Conservation (phyloP, 2,888 invertebrate genomes). For the Aquatica leii region DNA sequence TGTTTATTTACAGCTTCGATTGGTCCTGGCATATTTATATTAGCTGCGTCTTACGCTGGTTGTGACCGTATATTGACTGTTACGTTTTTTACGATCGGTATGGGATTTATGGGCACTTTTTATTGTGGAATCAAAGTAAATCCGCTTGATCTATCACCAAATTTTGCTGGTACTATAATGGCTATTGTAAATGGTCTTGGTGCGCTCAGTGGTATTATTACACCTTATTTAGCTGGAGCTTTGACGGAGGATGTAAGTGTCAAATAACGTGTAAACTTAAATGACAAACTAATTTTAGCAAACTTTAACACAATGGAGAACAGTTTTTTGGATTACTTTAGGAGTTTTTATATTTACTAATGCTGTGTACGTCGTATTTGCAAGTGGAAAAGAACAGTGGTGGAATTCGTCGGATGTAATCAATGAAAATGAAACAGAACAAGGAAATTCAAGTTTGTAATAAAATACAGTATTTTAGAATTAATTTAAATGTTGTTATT, state of each 20-base stretch:
- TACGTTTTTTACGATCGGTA: constrained; percentile 65
- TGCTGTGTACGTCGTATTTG: constrained; percentile 72
- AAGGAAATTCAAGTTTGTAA: no score
- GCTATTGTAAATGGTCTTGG: constrained; percentile 71
- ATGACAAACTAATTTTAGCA: constrained; percentile 62
- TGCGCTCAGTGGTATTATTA: constrained; percentile 68
- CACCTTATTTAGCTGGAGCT: constrained; percentile 68
- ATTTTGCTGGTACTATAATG: constrained; percentile 71
- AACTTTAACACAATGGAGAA: constrained; percentile 73
- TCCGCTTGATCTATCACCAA: constrained; percentile 70
- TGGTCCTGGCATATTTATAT: constrained; percentile 69
- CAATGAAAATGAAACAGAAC: no score
- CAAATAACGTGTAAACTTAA: no score
- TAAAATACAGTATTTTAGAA: no score
- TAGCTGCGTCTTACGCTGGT: constrained; percentile 70
- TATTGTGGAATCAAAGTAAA: constrained; percentile 75
- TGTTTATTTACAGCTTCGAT: constrained; percentile 51
- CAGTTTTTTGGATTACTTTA: constrained; percentile 83
- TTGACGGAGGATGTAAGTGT: constrained; percentile 67
- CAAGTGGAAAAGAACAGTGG: constrained; percentile 76
- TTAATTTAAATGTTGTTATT: no score
- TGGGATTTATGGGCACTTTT: constrained; percentile 75
- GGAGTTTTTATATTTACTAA: constrained; percentile 73
- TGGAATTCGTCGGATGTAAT: constrained; percentile 76
- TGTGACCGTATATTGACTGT: constrained; percentile 65